A percentile compares a stretch with the other conserved stretches of the same genome.
These are phyloP conservation scores for Vulpes ferrilata DNA, from an alignment of 2,113 vertebrate genomes.

Conservation along the genomic window DNA sequence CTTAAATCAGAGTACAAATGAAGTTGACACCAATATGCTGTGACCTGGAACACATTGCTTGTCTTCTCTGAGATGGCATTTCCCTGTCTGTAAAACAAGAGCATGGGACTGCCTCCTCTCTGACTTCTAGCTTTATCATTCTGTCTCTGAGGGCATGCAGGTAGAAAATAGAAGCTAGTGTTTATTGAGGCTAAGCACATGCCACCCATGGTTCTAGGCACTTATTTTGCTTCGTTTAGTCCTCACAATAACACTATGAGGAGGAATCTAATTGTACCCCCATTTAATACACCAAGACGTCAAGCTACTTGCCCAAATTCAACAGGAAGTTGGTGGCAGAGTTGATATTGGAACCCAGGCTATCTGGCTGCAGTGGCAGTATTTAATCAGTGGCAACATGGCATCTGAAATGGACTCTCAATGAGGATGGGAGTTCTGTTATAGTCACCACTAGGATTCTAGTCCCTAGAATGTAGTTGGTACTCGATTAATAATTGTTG, in stretches of 20 bases:
- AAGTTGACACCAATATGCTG: fast-evolving
- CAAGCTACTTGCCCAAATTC: not conserved
- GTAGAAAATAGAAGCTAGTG: not conserved
- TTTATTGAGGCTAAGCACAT: not conserved
- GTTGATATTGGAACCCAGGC: not conserved
- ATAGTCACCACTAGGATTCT: not conserved
- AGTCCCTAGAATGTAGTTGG: not conserved
- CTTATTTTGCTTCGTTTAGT: not conserved
- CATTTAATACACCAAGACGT: not conserved
- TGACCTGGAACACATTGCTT: not conserved
- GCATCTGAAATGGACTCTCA: not conserved
- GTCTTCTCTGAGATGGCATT: not conserved
- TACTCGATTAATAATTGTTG: not conserved
- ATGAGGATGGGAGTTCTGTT: not conserved
- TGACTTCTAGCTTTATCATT: not conserved
- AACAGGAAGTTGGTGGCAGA: not conserved
- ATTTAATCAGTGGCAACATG: not conserved
- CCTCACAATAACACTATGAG: not conserved
- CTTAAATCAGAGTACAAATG: not conserved
- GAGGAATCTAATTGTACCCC: not conserved
- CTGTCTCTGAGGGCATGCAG: not conserved
- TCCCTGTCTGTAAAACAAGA: not conserved
- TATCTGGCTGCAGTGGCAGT: not conserved
- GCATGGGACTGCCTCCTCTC: not conserved
- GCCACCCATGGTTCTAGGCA: not conserved